phyloP scores from a whole-genome alignment of 2,113 vertebrate genomes.

The Anseranas semipalmata region DNA sequence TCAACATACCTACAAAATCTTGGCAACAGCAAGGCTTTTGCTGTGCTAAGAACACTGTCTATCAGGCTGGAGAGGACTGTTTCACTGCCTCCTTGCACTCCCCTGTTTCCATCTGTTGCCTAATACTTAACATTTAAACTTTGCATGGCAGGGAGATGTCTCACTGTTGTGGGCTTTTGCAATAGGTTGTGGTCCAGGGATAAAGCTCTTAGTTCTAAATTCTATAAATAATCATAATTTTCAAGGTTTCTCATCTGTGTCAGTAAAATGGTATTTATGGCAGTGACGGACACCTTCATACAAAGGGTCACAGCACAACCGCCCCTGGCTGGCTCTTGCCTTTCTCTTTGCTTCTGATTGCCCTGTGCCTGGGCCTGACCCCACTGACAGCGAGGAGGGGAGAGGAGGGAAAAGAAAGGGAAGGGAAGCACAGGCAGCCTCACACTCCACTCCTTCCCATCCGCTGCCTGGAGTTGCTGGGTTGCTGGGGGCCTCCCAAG shows the following conservation, averaged over 20 bases:
- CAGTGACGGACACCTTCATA: background rate
- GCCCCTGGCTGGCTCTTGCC: background rate
- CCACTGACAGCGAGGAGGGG: rapidly evolving
- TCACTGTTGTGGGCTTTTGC: background rate
- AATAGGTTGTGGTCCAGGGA: background rate
- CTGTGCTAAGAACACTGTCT: background rate
- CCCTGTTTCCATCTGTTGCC: conserved; percentile 4
- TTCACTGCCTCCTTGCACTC: background rate
- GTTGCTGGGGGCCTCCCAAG: background rate
- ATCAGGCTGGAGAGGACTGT: background rate
- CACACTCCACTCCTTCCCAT: background rate
- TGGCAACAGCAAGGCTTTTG: background rate
- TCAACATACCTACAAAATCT: background rate
- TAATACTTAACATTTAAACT: background rate
- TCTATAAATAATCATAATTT: background rate
- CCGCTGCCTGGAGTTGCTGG: background rate
- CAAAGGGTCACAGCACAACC: background rate
- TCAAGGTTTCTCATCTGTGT: background rate
- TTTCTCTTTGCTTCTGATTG: background rate
- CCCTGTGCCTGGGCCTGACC: background rate
- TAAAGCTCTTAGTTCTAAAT: background rate
- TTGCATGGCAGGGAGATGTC: background rate
- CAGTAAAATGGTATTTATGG: background rate
- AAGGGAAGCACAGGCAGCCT: background rate
- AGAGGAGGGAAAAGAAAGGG: background rate